These are phyloP conservation scores for Anabacerthia variegaticeps DNA, from an alignment of 2,797 vertebrate genomes.

Conservation along the genomic window DNA sequence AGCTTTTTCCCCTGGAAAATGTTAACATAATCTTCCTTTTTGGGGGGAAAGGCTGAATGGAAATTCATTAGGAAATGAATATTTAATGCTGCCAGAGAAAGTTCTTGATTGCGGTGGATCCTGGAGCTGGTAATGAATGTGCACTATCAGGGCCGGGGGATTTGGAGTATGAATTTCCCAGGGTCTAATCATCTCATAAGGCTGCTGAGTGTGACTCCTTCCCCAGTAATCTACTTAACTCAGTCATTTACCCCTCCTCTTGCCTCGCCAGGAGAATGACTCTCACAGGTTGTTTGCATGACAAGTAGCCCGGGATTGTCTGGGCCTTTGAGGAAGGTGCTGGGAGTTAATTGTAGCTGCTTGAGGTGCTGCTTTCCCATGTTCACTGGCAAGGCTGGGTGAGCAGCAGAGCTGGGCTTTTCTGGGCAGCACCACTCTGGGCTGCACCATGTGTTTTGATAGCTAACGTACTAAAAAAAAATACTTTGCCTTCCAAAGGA, in stretches of 20 bases:
- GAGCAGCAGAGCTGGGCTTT: constrained; percentile 56
- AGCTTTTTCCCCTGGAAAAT: neutral
- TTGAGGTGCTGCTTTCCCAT: constrained; percentile 73
- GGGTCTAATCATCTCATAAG: constrained; percentile 81
- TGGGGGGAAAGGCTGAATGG: neutral
- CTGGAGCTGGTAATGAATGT: constrained; percentile 68
- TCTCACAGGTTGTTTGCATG: constrained; percentile 82
- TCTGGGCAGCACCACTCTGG: neutral
- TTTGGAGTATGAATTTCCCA: constrained; percentile 80
- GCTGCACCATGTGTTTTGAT: constrained; percentile 25
- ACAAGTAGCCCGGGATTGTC: constrained; percentile 77
- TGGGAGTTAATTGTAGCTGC: constrained; percentile 76
- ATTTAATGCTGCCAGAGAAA: constrained; percentile 22
- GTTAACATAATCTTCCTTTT: neutral
- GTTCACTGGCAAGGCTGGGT: constrained; percentile 62
- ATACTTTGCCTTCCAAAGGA: constrained; percentile 18
- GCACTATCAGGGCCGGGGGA: constrained; percentile 62
- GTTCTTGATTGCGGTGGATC: constrained; percentile 45
- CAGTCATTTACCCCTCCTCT: constrained; percentile 77
- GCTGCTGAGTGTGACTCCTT: constrained; percentile 78
- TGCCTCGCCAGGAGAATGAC: constrained; percentile 70
- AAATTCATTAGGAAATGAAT: neutral
- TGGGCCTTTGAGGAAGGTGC: constrained; percentile 62
- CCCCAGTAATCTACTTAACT: constrained; percentile 84
- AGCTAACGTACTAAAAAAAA: constrained; percentile 28